phyloP scores from a whole-genome alignment of 2,113 vertebrate species.

The Nyctereutes procyonoides region DNA sequence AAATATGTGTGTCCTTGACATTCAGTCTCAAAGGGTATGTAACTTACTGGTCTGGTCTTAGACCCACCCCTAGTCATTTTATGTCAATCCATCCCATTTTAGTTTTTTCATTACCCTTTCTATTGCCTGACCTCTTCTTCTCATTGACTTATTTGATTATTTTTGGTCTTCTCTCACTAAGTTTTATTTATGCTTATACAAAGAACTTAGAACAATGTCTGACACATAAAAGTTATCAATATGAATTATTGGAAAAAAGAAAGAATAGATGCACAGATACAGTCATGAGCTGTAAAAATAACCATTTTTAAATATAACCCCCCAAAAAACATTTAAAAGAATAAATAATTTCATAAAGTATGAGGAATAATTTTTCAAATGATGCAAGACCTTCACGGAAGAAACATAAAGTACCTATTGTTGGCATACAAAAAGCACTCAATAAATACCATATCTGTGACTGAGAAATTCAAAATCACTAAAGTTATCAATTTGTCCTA shows the following conservation, averaged over 20 bases:
- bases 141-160: conserved; percentile 25
- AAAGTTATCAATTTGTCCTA: neutral
- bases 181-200: neutral
- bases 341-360: neutral
- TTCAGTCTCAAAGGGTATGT: neutral
- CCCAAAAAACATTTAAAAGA: neutral
- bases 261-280: neutral
- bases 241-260: neutral
- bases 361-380: neutral
- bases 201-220: neutral
- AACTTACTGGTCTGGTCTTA: neutral
- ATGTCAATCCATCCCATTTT: neutral
- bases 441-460: neutral
- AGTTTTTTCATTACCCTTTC: neutral
- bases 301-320: neutral
- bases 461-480: neutral
- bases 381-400: neutral
- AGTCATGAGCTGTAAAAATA: neutral
- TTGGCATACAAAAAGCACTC: neutral
- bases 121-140: neutral
- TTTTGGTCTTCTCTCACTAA: neutral
- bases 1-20: neutral
- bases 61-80: neutral
- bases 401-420: neutral
- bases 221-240: neutral